phyloP scores from a whole-genome alignment of 92 coral and sea anemone genomes.

The Epizoanthus fatuus region DNA sequence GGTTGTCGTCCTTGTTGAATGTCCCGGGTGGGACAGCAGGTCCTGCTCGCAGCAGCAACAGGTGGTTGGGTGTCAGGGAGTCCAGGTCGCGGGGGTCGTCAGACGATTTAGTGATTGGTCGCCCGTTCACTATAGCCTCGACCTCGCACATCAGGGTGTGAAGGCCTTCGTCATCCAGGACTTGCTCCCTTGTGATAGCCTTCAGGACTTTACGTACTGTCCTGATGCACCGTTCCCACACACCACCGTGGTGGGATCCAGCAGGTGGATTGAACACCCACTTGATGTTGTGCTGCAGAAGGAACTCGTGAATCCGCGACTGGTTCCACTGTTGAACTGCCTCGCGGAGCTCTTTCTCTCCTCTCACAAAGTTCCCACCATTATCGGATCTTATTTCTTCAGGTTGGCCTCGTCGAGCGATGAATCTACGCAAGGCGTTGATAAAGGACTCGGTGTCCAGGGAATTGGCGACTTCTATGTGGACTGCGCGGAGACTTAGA shows the following conservation, averaged over 20 bases:
- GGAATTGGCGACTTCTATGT: constrained; percentile 51
- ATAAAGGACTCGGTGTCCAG: constrained; percentile 40
- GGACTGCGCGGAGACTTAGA: constrained; percentile 39
- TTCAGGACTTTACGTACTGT: constrained; percentile 67
- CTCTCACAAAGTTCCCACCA: constrained; percentile 44
- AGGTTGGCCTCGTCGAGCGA: constrained; percentile 28
- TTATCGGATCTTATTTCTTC: constrained; percentile 45
- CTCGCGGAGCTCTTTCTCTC: constrained; percentile 48
- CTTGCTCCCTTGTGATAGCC: constrained; percentile 67
- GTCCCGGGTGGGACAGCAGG: constrained; percentile 64
- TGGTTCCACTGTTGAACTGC: constrained; percentile 43
- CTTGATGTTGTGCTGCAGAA: constrained; percentile 54
- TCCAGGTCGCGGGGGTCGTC: constrained; percentile 69
- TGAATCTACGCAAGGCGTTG: constrained; percentile 32
- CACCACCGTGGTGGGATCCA: constrained; percentile 57
- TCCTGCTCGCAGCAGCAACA: constrained; percentile 60
- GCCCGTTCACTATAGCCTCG: constrained; percentile 49
- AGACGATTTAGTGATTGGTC: constrained; percentile 63
- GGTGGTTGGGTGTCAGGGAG: constrained; percentile 73
- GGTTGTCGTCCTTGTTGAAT: too few species aligned
- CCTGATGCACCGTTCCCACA: constrained; percentile 65
- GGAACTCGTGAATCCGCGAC: constrained; percentile 48
- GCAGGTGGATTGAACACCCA: constrained; percentile 66
- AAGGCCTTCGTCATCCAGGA: constrained; percentile 69
- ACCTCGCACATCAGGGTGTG: constrained; percentile 67